These are phyloP conservation scores for Catharus ustulatus DNA, from an alignment of 2,797 vertebrate genomes.

Conservation along the genomic window DNA sequence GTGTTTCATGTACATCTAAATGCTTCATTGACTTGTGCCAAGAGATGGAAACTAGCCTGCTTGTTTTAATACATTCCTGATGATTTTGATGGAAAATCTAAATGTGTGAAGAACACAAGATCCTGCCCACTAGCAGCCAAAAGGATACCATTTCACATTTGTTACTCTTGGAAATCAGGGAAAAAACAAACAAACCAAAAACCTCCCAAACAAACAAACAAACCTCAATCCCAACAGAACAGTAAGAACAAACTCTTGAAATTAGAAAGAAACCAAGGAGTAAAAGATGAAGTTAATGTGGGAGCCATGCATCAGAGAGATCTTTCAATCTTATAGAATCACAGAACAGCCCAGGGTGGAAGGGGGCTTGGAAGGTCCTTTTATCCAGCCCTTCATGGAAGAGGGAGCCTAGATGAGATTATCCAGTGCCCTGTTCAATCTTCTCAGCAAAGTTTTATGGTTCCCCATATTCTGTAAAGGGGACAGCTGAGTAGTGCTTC, in stretches of 20 bases:
- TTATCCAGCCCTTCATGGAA: background rate
- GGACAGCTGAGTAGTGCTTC: background rate
- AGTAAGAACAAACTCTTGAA: background rate
- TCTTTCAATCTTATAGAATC: background rate
- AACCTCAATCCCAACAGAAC: background rate
- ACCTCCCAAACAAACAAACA: background rate
- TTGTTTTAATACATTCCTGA: slow-evolving; percentile 19
- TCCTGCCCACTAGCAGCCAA: background rate
- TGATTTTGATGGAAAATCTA: slow-evolving; percentile 8
- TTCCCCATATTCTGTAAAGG: background rate
- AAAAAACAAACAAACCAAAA: background rate
- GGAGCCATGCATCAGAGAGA: background rate
- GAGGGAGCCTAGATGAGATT: background rate
- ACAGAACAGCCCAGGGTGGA: background rate
- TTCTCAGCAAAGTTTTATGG: background rate
- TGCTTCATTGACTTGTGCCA: background rate
- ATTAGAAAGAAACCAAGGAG: background rate
- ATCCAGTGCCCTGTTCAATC: background rate
- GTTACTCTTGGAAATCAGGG: background rate
- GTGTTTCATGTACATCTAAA: background rate
- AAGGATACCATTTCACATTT: slow-evolving; percentile 11
- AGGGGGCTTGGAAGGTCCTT: background rate
- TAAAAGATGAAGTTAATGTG: background rate
- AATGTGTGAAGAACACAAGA: slow-evolving; percentile 17
- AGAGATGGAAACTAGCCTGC: slow-evolving; percentile 1